These are phyloP conservation scores for Saturnia pavonia DNA, from an alignment of 2,888 invertebrate genomes.

Conservation along the genomic window DNA sequence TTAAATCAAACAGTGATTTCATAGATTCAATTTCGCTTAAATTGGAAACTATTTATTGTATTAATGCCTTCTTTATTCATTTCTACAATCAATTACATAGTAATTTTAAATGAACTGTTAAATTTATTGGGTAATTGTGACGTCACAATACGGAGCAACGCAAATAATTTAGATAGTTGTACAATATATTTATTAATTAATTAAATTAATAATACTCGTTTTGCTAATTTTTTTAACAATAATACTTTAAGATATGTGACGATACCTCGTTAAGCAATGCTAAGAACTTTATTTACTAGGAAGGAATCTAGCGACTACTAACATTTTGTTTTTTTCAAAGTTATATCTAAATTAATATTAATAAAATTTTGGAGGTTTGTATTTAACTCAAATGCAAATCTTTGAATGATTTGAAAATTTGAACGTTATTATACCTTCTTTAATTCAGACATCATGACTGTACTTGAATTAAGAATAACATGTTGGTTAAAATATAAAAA, in stretches of 20 bases:
- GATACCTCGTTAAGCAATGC: slow-evolving; percentile 31
- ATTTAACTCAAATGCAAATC: not conserved
- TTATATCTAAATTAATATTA: slow-evolving; percentile 4
- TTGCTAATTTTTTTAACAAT: slow-evolving; percentile 14
- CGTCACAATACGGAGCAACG: slow-evolving; percentile 63
- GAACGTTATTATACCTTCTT: no score
- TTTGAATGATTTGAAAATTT: not conserved
- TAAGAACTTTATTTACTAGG: slow-evolving; percentile 23
- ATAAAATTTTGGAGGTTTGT: not conserved
- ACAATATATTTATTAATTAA: slow-evolving; percentile 27
- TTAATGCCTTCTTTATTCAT: slow-evolving; percentile 57
- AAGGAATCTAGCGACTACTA: slow-evolving; percentile 15
- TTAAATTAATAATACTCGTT: not conserved
- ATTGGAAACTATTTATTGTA: slow-evolving; percentile 62
- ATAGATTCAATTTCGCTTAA: slow-evolving; percentile 72
- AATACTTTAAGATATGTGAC: slow-evolving; percentile 53
- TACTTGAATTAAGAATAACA: not conserved
- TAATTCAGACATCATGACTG: not conserved
- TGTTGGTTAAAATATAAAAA: not conserved
- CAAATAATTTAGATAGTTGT: slow-evolving; percentile 42
- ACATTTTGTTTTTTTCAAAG: not conserved
- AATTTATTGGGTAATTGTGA: slow-evolving; percentile 77
- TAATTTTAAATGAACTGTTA: slow-evolving; percentile 66
- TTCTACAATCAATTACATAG: slow-evolving; percentile 54
- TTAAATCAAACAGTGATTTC: slow-evolving; percentile 63